These are phyloP conservation scores for Picus viridis DNA, from an alignment of 2,797 vertebrate genomes.

Conservation along the genomic window DNA sequence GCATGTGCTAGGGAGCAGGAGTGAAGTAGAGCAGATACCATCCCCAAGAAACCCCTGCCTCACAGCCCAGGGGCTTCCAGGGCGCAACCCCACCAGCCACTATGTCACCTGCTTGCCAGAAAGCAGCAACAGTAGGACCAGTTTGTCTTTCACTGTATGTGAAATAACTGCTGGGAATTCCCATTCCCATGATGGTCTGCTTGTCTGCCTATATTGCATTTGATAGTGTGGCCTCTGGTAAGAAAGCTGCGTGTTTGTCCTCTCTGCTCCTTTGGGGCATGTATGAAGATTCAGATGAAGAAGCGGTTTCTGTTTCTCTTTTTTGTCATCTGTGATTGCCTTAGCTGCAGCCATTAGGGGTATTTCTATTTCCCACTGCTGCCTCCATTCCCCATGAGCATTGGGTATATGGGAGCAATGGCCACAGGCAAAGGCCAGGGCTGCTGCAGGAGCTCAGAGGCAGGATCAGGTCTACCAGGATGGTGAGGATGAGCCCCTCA, in stretches of 20 bases:
- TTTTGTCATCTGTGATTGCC: not conserved
- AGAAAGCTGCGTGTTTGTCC: not conserved
- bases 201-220: not conserved
- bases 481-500: fast-evolving
- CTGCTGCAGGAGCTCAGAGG: fast-evolving
- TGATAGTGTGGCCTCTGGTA: fast-evolving
- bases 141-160: not conserved
- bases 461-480: fast-evolving
- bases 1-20: not conserved
- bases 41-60: not conserved
- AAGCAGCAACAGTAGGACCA: not conserved
- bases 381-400: fast-evolving
- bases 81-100: not conserved
- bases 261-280: not conserved
- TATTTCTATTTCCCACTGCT: not conserved
- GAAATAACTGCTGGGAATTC: not conserved
- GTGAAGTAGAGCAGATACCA: not conserved
- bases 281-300: not conserved
- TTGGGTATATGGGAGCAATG: fast-evolving
- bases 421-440: not conserved
- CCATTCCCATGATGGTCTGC: fast-evolving
- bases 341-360: no score
- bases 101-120: not conserved
- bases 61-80: not conserved
- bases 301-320: not conserved